Percentiles rank a stretch among this genome's conserved stretches.
Evolutionary conservation across 2,113 vertebrate genomes (phyloP).

Genomic region (Coryphaenoides rupestris): DNA sequence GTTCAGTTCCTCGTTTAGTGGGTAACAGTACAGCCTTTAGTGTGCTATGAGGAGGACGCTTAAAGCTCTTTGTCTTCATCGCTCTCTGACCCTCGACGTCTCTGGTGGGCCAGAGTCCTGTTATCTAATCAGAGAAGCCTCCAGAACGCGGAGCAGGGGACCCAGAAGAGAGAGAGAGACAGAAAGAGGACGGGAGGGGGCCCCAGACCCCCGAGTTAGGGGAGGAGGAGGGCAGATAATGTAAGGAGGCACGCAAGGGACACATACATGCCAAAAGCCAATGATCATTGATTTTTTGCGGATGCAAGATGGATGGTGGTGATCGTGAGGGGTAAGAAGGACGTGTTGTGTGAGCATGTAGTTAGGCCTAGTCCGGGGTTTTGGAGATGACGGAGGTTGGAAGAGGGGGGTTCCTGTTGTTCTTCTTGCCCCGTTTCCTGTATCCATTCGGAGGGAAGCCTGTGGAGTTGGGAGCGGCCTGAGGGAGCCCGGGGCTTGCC

Average conservation of each 20-base stretch:
- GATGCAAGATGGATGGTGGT: background rate
- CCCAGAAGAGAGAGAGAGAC: constrained; percentile 4
- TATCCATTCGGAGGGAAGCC: constrained; percentile 35
- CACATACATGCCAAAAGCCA: background rate
- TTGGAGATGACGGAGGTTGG: background rate
- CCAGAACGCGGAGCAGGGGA: constrained; percentile 8
- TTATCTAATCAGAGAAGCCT: constrained; percentile 66
- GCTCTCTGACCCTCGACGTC: constrained; percentile 70
- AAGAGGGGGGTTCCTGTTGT: background rate
- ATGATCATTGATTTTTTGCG: background rate
- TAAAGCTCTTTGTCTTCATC: constrained; percentile 61
- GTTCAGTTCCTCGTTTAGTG: constrained; percentile 12
- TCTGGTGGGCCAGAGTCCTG: constrained; percentile 51
- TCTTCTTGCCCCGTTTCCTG: constrained; percentile 26
- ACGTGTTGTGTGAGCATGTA: too few species aligned
- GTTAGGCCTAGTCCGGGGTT: background rate
- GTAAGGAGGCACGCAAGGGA: background rate
- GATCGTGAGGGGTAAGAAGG: background rate
- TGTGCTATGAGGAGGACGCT: constrained; percentile 61
- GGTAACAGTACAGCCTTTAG: constrained; percentile 53
- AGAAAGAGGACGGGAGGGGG: background rate
- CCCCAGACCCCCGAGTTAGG: background rate
- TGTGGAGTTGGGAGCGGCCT: constrained; percentile 26
- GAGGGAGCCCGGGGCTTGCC: constrained; percentile 35
- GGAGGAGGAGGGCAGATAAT: too few species aligned